Percentiles rank a stretch among this genome's conserved stretches.
Evolutionary conservation across 2,888 invertebrate species (phyloP).

Genomic region (Leptinotarsa tumamoca): DNA sequence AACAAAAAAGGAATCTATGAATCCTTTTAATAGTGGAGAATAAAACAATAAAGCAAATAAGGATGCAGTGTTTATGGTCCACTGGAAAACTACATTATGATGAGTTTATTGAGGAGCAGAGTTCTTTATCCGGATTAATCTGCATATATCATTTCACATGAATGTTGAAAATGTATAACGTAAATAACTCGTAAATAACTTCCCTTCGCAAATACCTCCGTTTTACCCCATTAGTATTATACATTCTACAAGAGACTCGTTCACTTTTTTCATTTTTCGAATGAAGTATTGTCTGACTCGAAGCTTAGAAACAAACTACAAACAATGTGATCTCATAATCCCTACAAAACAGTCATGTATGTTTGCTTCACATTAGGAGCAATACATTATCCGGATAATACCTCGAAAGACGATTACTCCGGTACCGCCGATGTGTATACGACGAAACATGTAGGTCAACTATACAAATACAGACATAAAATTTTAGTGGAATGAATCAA

Average conservation of each 20-base stretch:
- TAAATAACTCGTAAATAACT: no score
- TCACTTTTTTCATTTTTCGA: not conserved
- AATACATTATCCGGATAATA: not conserved
- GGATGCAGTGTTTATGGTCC: no score
- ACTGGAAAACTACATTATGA: no score
- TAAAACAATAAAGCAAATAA: no score
- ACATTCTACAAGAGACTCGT: not conserved
- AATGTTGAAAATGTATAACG: no score
- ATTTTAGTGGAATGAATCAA: not conserved
- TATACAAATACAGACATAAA: not conserved
- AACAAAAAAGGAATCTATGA: no score
- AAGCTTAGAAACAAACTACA: constrained; percentile 8
- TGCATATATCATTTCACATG: no score
- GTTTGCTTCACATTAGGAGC: not conserved
- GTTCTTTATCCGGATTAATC: no score
- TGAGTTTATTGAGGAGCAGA: no score
- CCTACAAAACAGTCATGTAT: not conserved
- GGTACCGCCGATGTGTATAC: not conserved
- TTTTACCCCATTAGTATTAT: no score
- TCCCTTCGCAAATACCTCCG: no score
- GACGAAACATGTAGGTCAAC: not conserved
- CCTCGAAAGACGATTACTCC: not conserved
- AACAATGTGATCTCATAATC: not conserved
- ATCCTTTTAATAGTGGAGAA: no score
- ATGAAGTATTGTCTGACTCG: not conserved